Base-by-base conservation (phyloP, 2,888 invertebrate genomes). In the Clostera curtula region DNA sequence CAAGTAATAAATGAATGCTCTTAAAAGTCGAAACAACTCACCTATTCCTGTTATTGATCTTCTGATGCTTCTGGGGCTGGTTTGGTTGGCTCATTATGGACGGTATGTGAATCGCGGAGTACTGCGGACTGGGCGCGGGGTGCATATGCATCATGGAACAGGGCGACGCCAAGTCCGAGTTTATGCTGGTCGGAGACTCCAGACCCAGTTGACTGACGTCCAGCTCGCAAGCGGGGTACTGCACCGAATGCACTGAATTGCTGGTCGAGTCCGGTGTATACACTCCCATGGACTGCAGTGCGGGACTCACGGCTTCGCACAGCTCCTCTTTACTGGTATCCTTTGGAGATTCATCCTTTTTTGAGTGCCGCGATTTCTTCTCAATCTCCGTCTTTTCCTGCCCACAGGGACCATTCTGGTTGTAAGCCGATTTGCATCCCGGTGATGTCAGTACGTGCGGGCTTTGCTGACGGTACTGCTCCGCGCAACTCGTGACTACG, bases 171-270 rank as follows among this genome's bases (percentile, higher is more conserved):
- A 95, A 87, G 64, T 96, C 95, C 23, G 92, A 93, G 1, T 93
- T 91, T 43, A 96, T 94, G 19, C 94, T 93, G 0, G 93, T 91
- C 0, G 96, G 95, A 0, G 96, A 95, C 63, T 96, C 96, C 39
- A 96, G 75, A 0, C 93, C 94, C 31, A 95, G 69, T 58, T 93
- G 93, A 31, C 90, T 89, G 1, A 94, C 93, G 63, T 94, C 95
- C 34, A 95, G 70, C 47, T 95, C 94, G 50, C 93, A 93, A 29
- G 92, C 91, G 0, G 88, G 87, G 53, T 93, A 93, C 48, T 89
- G 89, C 46, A 95, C 86, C 26, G 93, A 90, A 40, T 93, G 92
- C 5, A 93, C 92, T 0, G 92, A 92, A 60, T 93, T 94, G 17
- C 92, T 90, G 0, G 93, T 91, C 0, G 94, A 91, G 52, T 94